Evolutionary conservation across 2,113 vertebrate species (phyloP), one percentile per base, ranked within the genome.

Genomic region (Rhipidura dahli): DNA sequence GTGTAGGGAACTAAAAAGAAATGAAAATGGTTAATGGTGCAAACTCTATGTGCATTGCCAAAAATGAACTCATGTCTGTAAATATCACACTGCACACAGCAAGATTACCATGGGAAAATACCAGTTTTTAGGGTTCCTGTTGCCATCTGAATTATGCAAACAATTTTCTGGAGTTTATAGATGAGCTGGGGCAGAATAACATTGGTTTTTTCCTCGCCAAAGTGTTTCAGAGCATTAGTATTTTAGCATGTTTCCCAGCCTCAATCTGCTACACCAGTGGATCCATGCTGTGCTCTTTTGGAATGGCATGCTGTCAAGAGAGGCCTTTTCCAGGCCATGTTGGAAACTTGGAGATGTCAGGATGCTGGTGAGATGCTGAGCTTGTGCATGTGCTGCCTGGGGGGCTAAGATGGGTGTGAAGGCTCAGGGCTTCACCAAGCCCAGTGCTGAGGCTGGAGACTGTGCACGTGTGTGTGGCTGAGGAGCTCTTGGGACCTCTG

Each of bases 391-490:
- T 33, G 69, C n/a, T 78, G 9, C 7, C 30, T 39, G 53, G 19
- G 31, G 20, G 11, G 21, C 27, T 33, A 2, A 37, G n/a, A 10
- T 7, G 51, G 33, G 5, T 40, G 11, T 3, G 13, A 16, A 61
- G 53, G 70, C 57, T 53, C 27, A 21, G 21, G 42, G 44, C 9
- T 10, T 57, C 63, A 19, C 40, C 0, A 3, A 47, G 14, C 28
- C 23, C 14, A 1, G 44, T 11, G 56, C 69, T 57, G 71, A n/a
- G 51, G 49, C 37, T 79, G 70, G 76, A 35, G 42, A 21, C 39
- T 30, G 10, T 20, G 22, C 1, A 1, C 0, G 0, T 8, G 31
- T 7, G 3, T 5, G 15, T 8, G 21, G n/a, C 35, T 2, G 1
- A 66, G 73, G 72, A 69, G 40, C 57, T 73, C 42, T 10, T 6